Evolutionary conservation across 2,888 invertebrate species (phyloP), one percentile per base, ranked within the genome.

Genomic region (Ctenicera cuprea): DNA sequence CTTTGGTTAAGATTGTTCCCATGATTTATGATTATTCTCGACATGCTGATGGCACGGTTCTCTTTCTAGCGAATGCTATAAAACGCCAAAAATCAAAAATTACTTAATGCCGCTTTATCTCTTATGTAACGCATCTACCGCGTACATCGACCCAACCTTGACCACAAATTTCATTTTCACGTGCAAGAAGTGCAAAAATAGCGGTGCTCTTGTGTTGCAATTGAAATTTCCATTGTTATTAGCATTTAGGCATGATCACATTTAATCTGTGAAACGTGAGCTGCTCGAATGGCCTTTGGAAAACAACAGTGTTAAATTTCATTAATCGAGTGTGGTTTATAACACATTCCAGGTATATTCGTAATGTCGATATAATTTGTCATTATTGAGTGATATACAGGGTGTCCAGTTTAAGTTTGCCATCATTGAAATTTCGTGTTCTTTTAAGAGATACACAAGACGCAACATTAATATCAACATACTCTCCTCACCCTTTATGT

Each of bases 81-180:
- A 54, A 54, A 54, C 12, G 4, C 20, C 8, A 16, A 50, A 20
- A 50, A 50, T 37, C 37, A 11, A 26, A 43, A 37, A 61, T 37
- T 18, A 68, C 9, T 14, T 14, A 5, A n/a, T 16, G 3, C 33
- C 11, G n/a, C 14, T 12, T 18, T 41, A 3, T 63, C 0, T 22
- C 64, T 72, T 72, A 72, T 50, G 16, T 72, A 72, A 72, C 18
- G 5, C 45, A 72, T 50, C 12, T 72, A 72, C 66, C 18, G 5
- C 45, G 71, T 66, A 66, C 71, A 50, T 66, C 65, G 71, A 72
- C 71, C 71, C 61, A 66, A 66, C 71, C 71, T 72, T 72, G 71
- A 72, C 66, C 57, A 52, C 43, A 59, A 66, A 66, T 65, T 43
- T 70, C 70, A 37, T 52, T 59, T 59, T 52, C 14, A 63, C 50